Percentiles rank a stretch among this genome's conserved stretches.
These are phyloP conservation scores for Temnothorax unifasciatus DNA, from an alignment of 2,888 invertebrate genomes.

Conservation along the genomic window DNA sequence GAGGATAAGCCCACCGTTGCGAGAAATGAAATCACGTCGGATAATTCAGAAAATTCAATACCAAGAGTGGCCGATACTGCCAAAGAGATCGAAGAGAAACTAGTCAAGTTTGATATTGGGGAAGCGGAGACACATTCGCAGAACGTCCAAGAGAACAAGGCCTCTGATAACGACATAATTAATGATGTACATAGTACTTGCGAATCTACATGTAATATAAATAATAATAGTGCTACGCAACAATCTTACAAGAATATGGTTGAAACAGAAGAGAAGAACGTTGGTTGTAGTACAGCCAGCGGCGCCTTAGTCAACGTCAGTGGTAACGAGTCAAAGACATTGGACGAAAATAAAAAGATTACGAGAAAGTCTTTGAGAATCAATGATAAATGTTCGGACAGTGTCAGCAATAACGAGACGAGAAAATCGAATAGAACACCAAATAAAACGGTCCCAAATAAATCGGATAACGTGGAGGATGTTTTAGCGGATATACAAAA, in stretches of 20 bases:
- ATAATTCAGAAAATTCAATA: conserved; percentile 81
- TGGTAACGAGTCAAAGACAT: conserved; percentile 48
- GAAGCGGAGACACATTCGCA: conserved; percentile 79
- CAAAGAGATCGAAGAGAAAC: conserved; percentile 85
- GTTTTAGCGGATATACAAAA: conserved; percentile 19
- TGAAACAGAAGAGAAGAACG: conserved; percentile 26
- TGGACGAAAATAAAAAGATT: conserved; percentile 63
- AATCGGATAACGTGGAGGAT: conserved; percentile 56
- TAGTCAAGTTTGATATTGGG: conserved; percentile 85
- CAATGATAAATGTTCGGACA: conserved; percentile 65
- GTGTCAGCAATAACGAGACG: conserved; percentile 50
- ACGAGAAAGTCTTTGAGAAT: conserved; percentile 73
- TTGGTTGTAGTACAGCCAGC: conserved; percentile 40
- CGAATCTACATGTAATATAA: conserved; percentile 50
- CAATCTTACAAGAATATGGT: conserved; percentile 19
- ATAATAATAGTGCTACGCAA: conserved; percentile 28
- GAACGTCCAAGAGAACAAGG: conserved; percentile 74
- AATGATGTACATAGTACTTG: conserved; percentile 60
- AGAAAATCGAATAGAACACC: conserved; percentile 62
- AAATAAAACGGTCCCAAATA: conserved; percentile 35
- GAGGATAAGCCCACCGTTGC: conserved; percentile 78
- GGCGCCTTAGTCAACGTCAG: neutral
- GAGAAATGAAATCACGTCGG: conserved; percentile 77
- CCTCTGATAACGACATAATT: conserved; percentile 61
- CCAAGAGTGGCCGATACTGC: conserved; percentile 85